Evolutionary conservation across 2,113 vertebrate genomes (phyloP), one percentile per base, ranked within the genome.

Genomic region (Riparia riparia): DNA sequence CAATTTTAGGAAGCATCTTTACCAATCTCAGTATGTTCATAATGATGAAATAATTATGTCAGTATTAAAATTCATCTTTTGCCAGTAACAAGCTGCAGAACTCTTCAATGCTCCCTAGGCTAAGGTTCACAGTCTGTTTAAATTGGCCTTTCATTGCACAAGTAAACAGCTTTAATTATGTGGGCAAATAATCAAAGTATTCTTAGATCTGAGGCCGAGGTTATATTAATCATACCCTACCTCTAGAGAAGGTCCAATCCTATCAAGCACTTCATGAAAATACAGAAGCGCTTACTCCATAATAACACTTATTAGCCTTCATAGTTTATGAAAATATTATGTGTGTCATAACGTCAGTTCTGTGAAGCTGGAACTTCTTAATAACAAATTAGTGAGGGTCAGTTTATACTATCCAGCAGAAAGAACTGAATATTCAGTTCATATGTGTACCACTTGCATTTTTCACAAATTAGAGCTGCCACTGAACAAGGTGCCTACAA

Each of bases 121-220:
- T 97, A 90, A 96, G 86, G 79, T 93, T 96, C 96, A 89, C 86
- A 96, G 61, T 93, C 92, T 96, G 80, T 94, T 97, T 96, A 93
- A 93, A 93, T 79, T 96, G 85, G 82, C 22, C 88, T 94, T 96
- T 93, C 79, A 84, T 82, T 76, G 85, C 65, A 69, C 85, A 84
- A 90, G 72, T 82, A 97, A 97, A 94, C 86, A 92, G 72, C 69
- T 92, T 92, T 96, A 95, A 97, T 96, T 96, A 92, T 79, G 86
- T 89, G 37, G 41, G 71, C 47, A 96, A 96, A 90, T 95, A 96
- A 86, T 87, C 78, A 91, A 86, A 93, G 96, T 71, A 86, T 86
- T 90, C 90, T 94, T 71, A 89, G 79, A 81, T 90, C 72, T 85
- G 32, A 49, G 37, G 56, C 37, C 3, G 6, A 95, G 90, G 76